These are phyloP conservation scores for Psittacula echo DNA, from an alignment of 2,797 vertebrate species.

Conservation along the genomic window DNA sequence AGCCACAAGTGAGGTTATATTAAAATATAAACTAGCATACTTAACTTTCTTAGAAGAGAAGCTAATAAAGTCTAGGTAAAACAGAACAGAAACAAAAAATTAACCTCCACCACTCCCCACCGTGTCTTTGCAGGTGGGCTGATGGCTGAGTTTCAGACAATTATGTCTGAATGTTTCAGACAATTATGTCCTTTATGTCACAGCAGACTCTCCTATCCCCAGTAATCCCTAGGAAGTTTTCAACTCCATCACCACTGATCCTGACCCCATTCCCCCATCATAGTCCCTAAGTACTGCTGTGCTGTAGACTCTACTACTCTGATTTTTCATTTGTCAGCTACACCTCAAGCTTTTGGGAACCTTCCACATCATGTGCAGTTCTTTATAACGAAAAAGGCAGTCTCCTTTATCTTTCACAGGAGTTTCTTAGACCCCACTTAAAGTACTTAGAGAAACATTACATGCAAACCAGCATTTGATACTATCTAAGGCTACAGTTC, in stretches of 20 bases:
- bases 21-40: not conserved
- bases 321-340: not conserved
- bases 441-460: not conserved
- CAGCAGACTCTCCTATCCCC: not conserved
- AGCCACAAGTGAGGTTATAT: not conserved
- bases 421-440: not conserved
- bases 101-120: not conserved
- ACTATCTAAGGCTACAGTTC: not conserved
- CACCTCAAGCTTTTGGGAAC: not conserved
- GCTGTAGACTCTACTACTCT: not conserved
- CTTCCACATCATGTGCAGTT: not conserved
- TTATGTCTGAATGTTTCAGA: not conserved
- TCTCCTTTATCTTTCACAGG: not conserved
- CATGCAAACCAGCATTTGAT: not conserved
- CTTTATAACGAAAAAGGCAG: rapidly evolving
- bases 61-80: not conserved
- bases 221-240: not conserved
- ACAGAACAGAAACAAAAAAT: not conserved
- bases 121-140: not conserved
- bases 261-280: not conserved
- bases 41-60: not conserved
- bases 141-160: not conserved
- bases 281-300: not conserved
- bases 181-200: not conserved
- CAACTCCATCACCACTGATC: not conserved